phyloP scores from a whole-genome alignment of 2,113 vertebrate species.

The Eublepharis macularius region DNA sequence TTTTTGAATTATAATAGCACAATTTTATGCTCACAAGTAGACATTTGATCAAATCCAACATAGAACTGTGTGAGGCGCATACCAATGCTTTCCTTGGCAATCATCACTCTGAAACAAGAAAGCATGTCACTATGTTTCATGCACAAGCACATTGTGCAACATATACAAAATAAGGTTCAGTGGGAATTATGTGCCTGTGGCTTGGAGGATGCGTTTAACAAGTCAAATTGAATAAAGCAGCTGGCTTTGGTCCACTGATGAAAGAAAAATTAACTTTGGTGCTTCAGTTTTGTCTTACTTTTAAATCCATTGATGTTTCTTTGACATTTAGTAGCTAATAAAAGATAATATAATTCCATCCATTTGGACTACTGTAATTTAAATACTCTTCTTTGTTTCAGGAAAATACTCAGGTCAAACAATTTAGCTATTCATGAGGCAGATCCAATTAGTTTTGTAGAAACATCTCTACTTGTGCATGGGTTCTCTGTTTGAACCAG shows the following conservation, averaged over 20 bases:
- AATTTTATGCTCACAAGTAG: conserved; percentile 52
- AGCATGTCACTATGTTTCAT: conserved; percentile 32
- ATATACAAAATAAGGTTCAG: conserved; percentile 25
- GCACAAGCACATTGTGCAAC: neutral
- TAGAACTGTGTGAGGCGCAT: conserved; percentile 29
- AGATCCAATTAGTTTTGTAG: too few relatives aligned
- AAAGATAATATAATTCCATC: conserved; percentile 15
- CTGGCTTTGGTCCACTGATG: neutral
- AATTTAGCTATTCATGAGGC: too few relatives aligned
- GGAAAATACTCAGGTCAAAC: neutral
- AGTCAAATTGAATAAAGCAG: neutral
- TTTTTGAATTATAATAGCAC: conserved; percentile 38
- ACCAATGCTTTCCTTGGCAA: conserved; percentile 44
- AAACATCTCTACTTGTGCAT: too few relatives aligned
- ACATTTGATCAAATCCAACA: conserved; percentile 60
- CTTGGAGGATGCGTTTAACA: neutral
- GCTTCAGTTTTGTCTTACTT: conserved; percentile 4
- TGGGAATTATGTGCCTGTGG: neutral
- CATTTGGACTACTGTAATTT: neutral
- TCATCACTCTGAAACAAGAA: conserved; percentile 57
- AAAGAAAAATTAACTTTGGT: neutral
- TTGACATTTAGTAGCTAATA: conserved; percentile 13
- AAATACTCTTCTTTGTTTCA: neutral
- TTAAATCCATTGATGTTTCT: conserved; percentile 26
- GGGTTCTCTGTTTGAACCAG: neutral